These are phyloP conservation scores for Hippopotamus amphibius DNA, from an alignment of 2,113 vertebrate genomes.

Conservation along the genomic window DNA sequence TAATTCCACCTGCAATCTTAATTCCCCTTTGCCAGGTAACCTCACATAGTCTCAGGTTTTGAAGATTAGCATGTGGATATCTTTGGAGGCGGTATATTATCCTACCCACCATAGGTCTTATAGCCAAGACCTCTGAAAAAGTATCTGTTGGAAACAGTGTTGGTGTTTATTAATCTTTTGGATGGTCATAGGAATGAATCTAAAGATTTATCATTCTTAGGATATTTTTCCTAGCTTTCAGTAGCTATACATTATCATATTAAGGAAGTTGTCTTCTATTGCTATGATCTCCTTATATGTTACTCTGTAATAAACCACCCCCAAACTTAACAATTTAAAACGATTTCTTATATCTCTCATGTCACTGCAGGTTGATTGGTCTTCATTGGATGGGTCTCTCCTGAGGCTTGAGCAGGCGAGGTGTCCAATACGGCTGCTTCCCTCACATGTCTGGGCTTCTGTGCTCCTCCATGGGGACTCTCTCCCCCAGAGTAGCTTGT, in stretches of 20 bases:
- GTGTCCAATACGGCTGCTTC: neutral
- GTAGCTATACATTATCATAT: neutral
- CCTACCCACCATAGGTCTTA: neutral
- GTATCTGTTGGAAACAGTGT: neutral
- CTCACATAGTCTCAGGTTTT: neutral
- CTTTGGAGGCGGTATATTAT: neutral
- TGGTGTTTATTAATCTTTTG: neutral
- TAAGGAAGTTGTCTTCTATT: neutral
- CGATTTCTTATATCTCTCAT: neutral
- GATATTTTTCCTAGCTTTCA: constrained; percentile 4
- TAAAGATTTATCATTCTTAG: neutral
- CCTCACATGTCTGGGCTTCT: neutral
- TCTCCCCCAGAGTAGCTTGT: neutral
- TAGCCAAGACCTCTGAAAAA: neutral
- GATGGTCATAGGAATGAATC: neutral
- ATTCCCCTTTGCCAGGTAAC: neutral
- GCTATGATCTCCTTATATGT: neutral
- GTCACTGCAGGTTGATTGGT: neutral
- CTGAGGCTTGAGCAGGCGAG: neutral
- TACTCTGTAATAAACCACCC: neutral
- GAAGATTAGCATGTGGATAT: neutral
- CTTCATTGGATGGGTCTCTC: neutral
- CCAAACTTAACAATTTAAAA: neutral
- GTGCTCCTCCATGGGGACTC: neutral
- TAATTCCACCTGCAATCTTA: neutral